Evolutionary conservation across 1,140 invertebrate genomes (phyloP).

Genomic region (Polyergus mexicanus): DNA sequence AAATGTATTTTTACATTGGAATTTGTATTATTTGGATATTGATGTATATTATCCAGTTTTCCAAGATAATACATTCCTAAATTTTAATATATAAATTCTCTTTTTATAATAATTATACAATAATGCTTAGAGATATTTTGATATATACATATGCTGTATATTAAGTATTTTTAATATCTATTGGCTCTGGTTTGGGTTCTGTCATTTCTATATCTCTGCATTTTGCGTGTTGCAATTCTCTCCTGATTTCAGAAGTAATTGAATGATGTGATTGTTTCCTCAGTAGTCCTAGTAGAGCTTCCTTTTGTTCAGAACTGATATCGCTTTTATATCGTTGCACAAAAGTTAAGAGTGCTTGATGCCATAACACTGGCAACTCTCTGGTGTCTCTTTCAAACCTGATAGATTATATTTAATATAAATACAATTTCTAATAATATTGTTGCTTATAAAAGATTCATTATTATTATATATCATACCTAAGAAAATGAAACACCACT

Average conservation of each 20-base stretch:
- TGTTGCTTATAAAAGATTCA: not conserved
- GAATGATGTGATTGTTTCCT: conserved; percentile 92
- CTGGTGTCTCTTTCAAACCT: conserved; percentile 95
- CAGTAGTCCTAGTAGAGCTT: conserved; percentile 93
- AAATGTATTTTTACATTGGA: conserved; percentile 55
- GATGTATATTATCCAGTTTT: not conserved
- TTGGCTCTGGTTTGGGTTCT: conserved; percentile 74
- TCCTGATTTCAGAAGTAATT: conserved; percentile 94
- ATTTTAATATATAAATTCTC: not conserved
- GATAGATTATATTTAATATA: conserved; percentile 28
- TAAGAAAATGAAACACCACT: conserved; percentile 97
- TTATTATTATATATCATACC: conserved; percentile 86
- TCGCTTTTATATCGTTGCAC: conserved; percentile 98
- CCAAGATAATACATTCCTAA: not conserved
- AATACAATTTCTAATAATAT: not conserved
- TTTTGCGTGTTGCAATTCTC: conserved; percentile 94
- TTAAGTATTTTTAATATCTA: conserved; percentile 25
- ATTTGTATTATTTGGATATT: not conserved
- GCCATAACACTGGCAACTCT: conserved; percentile 98
- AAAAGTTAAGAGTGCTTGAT: conserved; percentile 97
- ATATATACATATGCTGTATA: not conserved
- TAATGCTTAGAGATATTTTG: not conserved
- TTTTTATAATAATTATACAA: conserved; percentile 13
- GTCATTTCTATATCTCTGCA: conserved; percentile 91
- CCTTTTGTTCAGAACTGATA: conserved; percentile 96